Base-by-base conservation (phyloP, 2,113 vertebrate species). In the Brienomyrus brachyistius region DNA sequence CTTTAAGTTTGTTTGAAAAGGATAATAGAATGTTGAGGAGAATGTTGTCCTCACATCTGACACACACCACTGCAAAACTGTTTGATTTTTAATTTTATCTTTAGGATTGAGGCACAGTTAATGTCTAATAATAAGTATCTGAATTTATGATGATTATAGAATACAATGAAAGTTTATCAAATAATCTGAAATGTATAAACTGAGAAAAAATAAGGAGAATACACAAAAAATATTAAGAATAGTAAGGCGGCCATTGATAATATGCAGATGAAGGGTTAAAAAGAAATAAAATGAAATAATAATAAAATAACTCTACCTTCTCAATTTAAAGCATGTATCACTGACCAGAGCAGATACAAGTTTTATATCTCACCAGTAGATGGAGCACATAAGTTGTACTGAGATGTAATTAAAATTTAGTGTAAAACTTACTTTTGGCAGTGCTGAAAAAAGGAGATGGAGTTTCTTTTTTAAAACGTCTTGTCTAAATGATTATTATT, bases 351-450 rank as follows among this genome's bases (percentile, higher is more conserved):
- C 7, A 62, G 54, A 62, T 45, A 87, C 6, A 52, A 43, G 83
- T 88, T 91, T 89, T 47, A 35, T 87, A 80, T 92, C 66, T 88
- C 87, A 66, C 93, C 93, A 94, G 93, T 90, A 94, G 93, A 92
- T 93, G 92, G 93, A 90, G 92, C 92, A 92, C 91, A 92, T 48
- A 92, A 90, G 90, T 92, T 94, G 86, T 87, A 86, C 56, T 91
- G 90, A 89, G 15, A n/a, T 62, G 83, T 90, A 92, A 94, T 93
- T 91, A 91, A 93, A 91, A 91, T 43, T 66, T 89, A 45, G 83
- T 85, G 56, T 59, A 62, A 89, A 87, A 85, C 84, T 86, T 74
- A 88, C 82, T 52, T 31, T 52, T 92, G 89, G 86, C 80, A 56
- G 87, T 86, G 54, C 27, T 90, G 82, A n/a, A 17, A 35, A 47